Percentiles rank a stretch among this genome's conserved stretches.
Conservation (phyloP, 2,797 vertebrate species). For the Cryptoprocta ferox region DNA sequence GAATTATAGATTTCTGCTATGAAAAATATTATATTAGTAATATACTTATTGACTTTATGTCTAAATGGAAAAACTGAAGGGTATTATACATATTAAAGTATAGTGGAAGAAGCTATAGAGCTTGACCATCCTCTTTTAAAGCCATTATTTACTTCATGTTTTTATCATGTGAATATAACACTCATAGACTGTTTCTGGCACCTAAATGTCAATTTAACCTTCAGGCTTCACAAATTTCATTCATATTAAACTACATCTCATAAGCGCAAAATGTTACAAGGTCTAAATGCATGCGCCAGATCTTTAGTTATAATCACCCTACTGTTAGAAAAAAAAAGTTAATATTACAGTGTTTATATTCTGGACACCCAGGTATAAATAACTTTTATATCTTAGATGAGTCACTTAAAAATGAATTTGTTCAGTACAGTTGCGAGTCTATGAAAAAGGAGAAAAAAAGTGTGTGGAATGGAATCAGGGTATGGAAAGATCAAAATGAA, state of each 20-base stretch:
- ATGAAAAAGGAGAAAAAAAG: not conserved
- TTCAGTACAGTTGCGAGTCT: not conserved
- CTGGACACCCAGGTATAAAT: conserved; percentile 30
- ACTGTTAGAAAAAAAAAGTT: not conserved
- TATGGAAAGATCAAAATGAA: conserved; percentile 70
- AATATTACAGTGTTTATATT: conserved; percentile 53
- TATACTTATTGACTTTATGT: conserved; percentile 79
- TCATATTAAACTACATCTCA: conserved; percentile 28
- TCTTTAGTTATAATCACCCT: conserved; percentile 56
- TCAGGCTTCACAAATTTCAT: conserved; percentile 68
- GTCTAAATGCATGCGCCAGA: not conserved
- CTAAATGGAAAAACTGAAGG: conserved; percentile 72
- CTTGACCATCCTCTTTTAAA: conserved; percentile 60
- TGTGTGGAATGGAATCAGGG: conserved; percentile 42
- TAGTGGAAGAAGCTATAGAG: conserved; percentile 59
- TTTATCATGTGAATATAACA: not conserved
- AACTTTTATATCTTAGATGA: conserved; percentile 52
- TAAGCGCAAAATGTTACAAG: conserved; percentile 2
- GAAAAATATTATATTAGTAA: conserved; percentile 75
- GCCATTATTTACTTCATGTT: conserved; percentile 13
- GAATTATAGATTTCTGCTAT: conserved; percentile 65
- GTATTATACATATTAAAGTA: conserved; percentile 71
- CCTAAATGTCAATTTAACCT: conserved; percentile 58
- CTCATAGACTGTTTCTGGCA: conserved; percentile 5
- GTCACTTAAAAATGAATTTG: conserved; percentile 35